These are phyloP conservation scores for Catharus bicknelli DNA, from an alignment of 2,113 vertebrate genomes.

Conservation along the genomic window DNA sequence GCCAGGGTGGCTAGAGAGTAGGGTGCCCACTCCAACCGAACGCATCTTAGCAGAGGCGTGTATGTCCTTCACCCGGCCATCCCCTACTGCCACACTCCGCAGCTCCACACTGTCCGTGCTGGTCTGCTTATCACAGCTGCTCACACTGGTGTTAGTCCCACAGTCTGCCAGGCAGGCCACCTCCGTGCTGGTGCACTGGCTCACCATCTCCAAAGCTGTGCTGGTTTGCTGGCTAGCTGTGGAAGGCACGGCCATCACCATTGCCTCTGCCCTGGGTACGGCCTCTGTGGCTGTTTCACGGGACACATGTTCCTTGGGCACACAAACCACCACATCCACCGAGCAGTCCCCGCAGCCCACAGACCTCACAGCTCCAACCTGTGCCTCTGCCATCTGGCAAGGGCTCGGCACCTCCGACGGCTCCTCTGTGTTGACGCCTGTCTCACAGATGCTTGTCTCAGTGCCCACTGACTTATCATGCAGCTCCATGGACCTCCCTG, in stretches of 20 bases:
- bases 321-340: slow-evolving; percentile 74
- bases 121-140: slow-evolving; percentile 83
- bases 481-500: slow-evolving; percentile 65
- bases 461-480: slow-evolving; percentile 72
- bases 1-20: slow-evolving; percentile 64
- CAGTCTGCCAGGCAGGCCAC: slow-evolving; percentile 65
- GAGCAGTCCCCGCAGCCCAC: slow-evolving; percentile 88
- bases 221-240: slow-evolving; percentile 77
- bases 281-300: slow-evolving; percentile 74
- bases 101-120: slow-evolving; percentile 76
- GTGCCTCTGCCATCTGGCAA: not conserved
- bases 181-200: slow-evolving; percentile 82
- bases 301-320: slow-evolving; percentile 68
- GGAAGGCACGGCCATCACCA: slow-evolving; percentile 78
- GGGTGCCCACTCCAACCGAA: slow-evolving; percentile 88
- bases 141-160: slow-evolving; percentile 75
- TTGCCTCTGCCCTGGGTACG: slow-evolving; percentile 70
- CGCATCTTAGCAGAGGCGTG: slow-evolving; percentile 73
- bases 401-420: not conserved
- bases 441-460: slow-evolving; percentile 74
- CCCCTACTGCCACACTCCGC: slow-evolving; percentile 85
- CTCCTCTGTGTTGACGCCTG: slow-evolving; percentile 83
- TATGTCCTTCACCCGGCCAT: slow-evolving; percentile 89
- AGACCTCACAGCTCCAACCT: slow-evolving; percentile 67
- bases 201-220: slow-evolving; percentile 66